Evolutionary conservation across 2,797 vertebrate species (phyloP), one percentile per base, ranked within the genome.

Genomic region (Myoxocephalus aenaeus): DNA sequence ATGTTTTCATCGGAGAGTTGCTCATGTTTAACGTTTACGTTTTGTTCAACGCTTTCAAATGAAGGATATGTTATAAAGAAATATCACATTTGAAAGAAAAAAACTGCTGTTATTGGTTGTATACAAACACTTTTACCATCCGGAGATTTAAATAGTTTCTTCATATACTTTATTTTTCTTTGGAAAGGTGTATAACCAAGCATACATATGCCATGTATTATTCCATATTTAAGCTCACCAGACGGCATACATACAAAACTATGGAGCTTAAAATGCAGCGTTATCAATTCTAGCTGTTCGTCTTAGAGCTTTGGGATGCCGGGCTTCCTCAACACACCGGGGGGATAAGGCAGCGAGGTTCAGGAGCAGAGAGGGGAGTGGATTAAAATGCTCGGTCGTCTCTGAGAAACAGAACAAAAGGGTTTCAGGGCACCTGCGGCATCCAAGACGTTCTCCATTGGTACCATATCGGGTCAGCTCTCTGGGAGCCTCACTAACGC

Each of bases 101-200:
- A 79, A 74, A 22, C n/a, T 2, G 74, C 20, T 4, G 5, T 29
- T 59, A 40, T 12, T 13, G 2, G 29, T 29, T 68, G 42, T 10
- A 42, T 40, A 70, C 48, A 69, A 50, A 32, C 36, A 51, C 3
- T 66, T 2, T 53, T 64, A 62, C 13, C 20, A 75, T 2, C 10
- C 72, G 8, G 12, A 63, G 29, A 56, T 18, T 64, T 66, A 61
- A 63, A 82, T 81, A 72, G 81, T 80, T 90, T 93, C 79, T 92
- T 92, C 85, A 92, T 94, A 92, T 84, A 91, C 88, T 92, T 94
- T 94, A 93, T 94, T 94, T 94, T 93, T 94, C 89, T 94, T 94
- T 91, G 90, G 92, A 94, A 91, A 94, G 88, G 87, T 88, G 72
- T 93, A 93, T 93, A 92, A 93, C 86, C 90, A 95, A 94, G 92